phyloP scores from a whole-genome alignment of 2,888 invertebrate species.

The Drosophila mimica region DNA sequence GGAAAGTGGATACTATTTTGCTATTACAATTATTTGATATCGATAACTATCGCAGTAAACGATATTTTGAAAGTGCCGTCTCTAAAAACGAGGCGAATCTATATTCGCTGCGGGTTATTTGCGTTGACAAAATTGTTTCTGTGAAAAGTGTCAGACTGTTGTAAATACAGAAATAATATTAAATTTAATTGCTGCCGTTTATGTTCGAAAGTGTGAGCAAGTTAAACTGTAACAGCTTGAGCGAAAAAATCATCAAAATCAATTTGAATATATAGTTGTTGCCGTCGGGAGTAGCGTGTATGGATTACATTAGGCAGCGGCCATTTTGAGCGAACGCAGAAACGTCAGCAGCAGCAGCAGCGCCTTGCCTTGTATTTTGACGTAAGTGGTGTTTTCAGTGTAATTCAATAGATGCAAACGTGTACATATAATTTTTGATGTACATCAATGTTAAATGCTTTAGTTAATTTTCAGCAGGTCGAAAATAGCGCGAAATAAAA shows the following conservation, averaged over 20 bases:
- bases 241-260: constrained; percentile 4
- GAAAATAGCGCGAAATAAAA: constrained; percentile 18
- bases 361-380: constrained; percentile 50
- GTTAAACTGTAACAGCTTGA: background rate
- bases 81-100: constrained; percentile 59
- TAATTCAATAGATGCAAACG: background rate
- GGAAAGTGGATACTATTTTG: background rate
- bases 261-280: constrained; percentile 13
- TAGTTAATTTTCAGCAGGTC: background rate
- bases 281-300: constrained; percentile 39
- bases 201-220: constrained; percentile 6
- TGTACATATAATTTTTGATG: constrained; percentile 1
- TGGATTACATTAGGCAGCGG: constrained; percentile 57
- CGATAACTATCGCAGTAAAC: constrained; percentile 26
- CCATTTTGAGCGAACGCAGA: constrained; percentile 77
- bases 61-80: constrained; percentile 28
- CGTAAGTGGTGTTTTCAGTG: constrained; percentile 41
- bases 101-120: constrained; percentile 57
- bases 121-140: constrained; percentile 55
- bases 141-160: constrained; percentile 50
- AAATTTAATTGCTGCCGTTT: constrained; percentile 8
- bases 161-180: constrained; percentile 53
- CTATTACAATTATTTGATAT: constrained; percentile 8
- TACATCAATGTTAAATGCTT: background rate
- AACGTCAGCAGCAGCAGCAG: constrained; percentile 74